These are phyloP conservation scores for Dipodomys spectabilis DNA, from an alignment of 2,113 vertebrate species.

Conservation along the genomic window DNA sequence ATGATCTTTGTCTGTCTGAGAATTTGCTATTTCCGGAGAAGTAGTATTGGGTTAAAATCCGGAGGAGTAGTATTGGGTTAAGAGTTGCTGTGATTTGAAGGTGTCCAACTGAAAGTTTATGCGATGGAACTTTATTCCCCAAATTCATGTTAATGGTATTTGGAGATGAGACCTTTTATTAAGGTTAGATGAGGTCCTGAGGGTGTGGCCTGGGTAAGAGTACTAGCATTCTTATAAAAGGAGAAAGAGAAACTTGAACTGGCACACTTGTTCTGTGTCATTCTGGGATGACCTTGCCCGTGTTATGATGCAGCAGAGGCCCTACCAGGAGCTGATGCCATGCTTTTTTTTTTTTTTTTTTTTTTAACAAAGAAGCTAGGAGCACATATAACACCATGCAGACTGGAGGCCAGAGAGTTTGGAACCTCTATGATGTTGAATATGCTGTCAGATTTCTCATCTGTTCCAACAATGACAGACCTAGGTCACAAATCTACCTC, in stretches of 20 bases:
- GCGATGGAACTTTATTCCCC: neutral
- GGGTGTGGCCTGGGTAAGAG: too few relatives aligned
- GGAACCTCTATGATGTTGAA: too few relatives aligned
- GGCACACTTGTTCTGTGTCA: neutral
- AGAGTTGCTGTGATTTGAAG: neutral
- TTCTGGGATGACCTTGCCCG: neutral
- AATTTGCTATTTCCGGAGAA: neutral
- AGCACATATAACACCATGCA: too few relatives aligned
- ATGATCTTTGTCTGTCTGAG: neutral
- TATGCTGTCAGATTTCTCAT: too few relatives aligned
- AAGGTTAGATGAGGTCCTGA: neutral
- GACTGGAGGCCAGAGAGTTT: too few relatives aligned
- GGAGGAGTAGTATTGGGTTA: neutral
- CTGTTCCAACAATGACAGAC: too few relatives aligned
- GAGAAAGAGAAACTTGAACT: neutral
- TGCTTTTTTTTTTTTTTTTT: neutral
- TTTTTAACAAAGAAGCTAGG: too few relatives aligned
- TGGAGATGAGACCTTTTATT: neutral
- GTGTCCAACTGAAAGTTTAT: neutral
- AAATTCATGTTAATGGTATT: neutral
- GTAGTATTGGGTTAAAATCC: neutral
- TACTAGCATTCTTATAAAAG: neutral
- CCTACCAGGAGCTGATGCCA: too few relatives aligned
- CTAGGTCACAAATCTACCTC: too few relatives aligned
- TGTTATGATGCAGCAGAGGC: neutral